phyloP scores from a whole-genome alignment of 2,888 invertebrate genomes.

The Leuctra nigra region DNA sequence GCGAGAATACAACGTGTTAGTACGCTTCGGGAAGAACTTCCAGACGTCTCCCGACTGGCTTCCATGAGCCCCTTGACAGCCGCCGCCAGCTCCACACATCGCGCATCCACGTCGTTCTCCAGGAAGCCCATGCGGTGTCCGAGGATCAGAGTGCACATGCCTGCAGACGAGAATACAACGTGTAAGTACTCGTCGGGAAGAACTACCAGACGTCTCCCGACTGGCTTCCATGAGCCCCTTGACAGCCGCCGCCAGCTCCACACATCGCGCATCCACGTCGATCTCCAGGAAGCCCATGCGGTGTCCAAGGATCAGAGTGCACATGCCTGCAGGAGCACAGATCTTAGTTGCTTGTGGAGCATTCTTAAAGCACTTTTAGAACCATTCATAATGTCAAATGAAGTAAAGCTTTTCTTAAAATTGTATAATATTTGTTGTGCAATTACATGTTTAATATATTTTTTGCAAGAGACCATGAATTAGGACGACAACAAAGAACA shows the following conservation, averaged over 20 bases:
- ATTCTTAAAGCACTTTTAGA: not conserved
- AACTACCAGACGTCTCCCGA: slow-evolving; percentile 79
- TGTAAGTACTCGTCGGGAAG: slow-evolving; percentile 56
- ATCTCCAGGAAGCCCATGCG: slow-evolving; percentile 64
- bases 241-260: slow-evolving; percentile 45
- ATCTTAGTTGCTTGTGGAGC: not conserved
- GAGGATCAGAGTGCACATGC: slow-evolving; percentile 70
- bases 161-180: slow-evolving; percentile 38
- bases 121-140: slow-evolving; percentile 74
- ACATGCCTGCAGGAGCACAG: no score
- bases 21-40: slow-evolving; percentile 68
- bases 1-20: slow-evolving; percentile 62
- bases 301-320: slow-evolving; percentile 69
- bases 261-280: slow-evolving; percentile 43
- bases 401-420: not conserved
- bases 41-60: slow-evolving; percentile 74
- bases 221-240: slow-evolving; percentile 71
- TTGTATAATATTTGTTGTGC: not conserved
- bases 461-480: no score
- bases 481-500: no score
- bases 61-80: slow-evolving; percentile 72
- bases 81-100: slow-evolving; percentile 20
- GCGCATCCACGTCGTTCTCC: slow-evolving; percentile 45
- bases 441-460: no score
- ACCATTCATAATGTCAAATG: not conserved